Conservation (phyloP, 2,888 invertebrate species). For the Caenorhabditis becei region DNA sequence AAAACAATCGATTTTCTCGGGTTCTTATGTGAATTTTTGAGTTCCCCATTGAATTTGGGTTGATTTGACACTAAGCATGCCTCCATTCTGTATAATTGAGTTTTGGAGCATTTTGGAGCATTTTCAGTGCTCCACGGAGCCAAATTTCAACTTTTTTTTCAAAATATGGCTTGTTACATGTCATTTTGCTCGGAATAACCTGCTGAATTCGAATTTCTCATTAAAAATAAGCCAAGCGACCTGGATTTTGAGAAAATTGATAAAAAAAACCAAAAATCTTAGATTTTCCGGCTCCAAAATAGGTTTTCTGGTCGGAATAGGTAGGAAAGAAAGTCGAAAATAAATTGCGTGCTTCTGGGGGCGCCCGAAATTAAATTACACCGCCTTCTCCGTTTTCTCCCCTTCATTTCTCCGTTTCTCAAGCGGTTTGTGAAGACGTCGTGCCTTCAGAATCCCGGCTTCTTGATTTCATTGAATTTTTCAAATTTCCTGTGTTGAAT, state of each 20-base stretch:
- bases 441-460: too few species aligned
- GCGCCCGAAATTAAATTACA: constrained; percentile 13
- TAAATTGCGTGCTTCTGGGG: too few species aligned
- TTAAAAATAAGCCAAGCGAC: background rate
- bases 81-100: too few species aligned
- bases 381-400: background rate
- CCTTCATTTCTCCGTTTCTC: background rate
- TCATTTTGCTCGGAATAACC: background rate
- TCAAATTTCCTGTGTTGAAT: background rate
- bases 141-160: background rate
- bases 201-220: background rate
- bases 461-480: too few species aligned
- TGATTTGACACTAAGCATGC: too few species aligned
- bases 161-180: background rate
- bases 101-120: too few species aligned
- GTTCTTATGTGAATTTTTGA: too few species aligned
- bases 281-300: background rate
- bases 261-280: too few species aligned
- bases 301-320: background rate
- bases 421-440: background rate
- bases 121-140: too few species aligned
- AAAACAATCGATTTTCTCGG: too few species aligned
- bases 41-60: too few species aligned
- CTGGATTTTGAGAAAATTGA: background rate
- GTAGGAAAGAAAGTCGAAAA: background rate